phyloP scores from a whole-genome alignment of 1,140 invertebrate species.

The Sitodiplosis mosellana region DNA sequence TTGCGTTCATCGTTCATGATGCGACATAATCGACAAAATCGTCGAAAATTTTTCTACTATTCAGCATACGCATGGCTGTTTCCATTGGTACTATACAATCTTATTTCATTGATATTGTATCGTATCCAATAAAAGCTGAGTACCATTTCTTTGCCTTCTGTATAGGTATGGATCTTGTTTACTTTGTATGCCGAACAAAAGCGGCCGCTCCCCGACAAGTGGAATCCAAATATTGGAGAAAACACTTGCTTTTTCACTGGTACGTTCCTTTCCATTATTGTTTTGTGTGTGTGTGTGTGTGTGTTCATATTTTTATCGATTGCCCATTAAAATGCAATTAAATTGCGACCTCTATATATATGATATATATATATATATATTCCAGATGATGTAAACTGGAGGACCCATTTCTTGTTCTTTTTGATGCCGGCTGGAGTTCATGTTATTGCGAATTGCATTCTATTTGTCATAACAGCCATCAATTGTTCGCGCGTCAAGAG shows the following conservation, averaged over 20 bases:
- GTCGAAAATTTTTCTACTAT: constrained; percentile 33
- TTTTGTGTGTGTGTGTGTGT: too few species aligned
- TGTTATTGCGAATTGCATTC: constrained; percentile 36
- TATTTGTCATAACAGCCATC: constrained; percentile 45
- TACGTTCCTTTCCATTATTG: constrained; percentile 15
- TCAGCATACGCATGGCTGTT: constrained; percentile 40
- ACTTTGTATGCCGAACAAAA: constrained; percentile 29
- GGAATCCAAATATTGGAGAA: constrained; percentile 31
- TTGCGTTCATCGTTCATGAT: constrained; percentile 25
- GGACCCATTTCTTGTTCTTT: constrained; percentile 37
- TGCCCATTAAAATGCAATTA: neutral
- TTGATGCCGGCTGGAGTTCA: constrained; percentile 39
- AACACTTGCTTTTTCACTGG: constrained; percentile 34
- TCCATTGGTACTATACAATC: constrained; percentile 31
- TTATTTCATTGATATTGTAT: too few species aligned
- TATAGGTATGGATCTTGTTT: constrained; percentile 14
- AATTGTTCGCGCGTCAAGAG: constrained; percentile 47
- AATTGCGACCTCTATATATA: too few species aligned
- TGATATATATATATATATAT: too few species aligned
- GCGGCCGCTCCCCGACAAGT: constrained; percentile 18
- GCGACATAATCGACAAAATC: constrained; percentile 25
- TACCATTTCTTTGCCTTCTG: too few species aligned
- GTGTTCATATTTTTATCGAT: too few species aligned
- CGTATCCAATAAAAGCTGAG: too few species aligned
- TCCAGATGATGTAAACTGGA: constrained; percentile 14